phyloP scores from a whole-genome alignment of 1,140 invertebrate genomes.

The Stegodyphus dumicola region DNA sequence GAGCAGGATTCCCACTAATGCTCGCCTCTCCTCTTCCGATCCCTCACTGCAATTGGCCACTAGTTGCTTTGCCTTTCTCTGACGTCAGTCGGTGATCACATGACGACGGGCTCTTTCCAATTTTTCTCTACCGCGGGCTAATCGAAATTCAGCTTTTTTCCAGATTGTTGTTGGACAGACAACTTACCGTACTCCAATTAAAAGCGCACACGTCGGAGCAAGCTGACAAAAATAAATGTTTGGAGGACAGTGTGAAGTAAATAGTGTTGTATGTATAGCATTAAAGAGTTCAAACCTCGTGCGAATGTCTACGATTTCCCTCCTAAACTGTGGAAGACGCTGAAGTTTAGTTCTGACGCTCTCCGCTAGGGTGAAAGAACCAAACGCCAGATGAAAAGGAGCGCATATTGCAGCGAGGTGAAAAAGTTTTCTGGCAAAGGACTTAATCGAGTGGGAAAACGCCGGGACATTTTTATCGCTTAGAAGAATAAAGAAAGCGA shows the following conservation, averaged over 20 bases:
- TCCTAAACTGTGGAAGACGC: background rate
- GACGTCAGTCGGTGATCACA: slow-evolving; percentile 11
- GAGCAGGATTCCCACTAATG: too few relatives aligned
- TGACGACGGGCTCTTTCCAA: slow-evolving; percentile 16
- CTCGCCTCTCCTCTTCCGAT: background rate
- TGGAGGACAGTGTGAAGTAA: too few relatives aligned
- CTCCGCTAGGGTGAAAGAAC: slow-evolving; percentile 10
- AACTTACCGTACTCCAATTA: too few relatives aligned
- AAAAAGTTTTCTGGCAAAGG: background rate
- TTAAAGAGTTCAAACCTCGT: background rate
- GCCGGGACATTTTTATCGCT: slow-evolving; percentile 33
- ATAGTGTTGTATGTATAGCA: background rate
- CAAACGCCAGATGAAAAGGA: background rate
- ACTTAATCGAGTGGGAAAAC: slow-evolving; percentile 47
- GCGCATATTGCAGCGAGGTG: background rate
- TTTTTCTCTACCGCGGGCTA: slow-evolving; percentile 10
- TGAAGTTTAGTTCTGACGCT: slow-evolving; percentile 36
- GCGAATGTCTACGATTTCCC: background rate
- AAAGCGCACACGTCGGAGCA: too few relatives aligned
- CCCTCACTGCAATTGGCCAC: slow-evolving; percentile 27
- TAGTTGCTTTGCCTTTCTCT: slow-evolving; percentile 24
- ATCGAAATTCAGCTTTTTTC: background rate
- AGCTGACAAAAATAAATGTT: too few relatives aligned
- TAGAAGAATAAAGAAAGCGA: slow-evolving; percentile 9
- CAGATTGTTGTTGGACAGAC: too few relatives aligned